These are phyloP conservation scores for Suncus etruscus DNA, from an alignment of 2,113 vertebrate genomes.

Conservation along the genomic window DNA sequence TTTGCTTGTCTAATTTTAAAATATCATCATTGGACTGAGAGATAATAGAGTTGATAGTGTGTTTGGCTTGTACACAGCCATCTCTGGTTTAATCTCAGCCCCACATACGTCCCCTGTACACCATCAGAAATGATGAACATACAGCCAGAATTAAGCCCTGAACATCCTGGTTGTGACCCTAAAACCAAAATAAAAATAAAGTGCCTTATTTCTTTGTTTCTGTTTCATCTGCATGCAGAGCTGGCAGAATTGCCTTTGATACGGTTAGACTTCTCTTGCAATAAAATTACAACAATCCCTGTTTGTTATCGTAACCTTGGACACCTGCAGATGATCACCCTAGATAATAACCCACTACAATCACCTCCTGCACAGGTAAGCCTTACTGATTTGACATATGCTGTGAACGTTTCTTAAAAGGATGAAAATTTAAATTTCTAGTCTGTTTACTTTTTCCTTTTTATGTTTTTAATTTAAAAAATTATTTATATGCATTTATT, in stretches of 20 bases:
- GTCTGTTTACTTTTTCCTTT: not conserved
- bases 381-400: not conserved
- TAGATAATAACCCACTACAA: constrained; percentile 98
- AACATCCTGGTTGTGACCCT: too few species aligned
- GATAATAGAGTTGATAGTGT: too few species aligned
- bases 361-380: constrained; percentile 97
- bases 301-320: constrained; percentile 95
- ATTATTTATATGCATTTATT: constrained; percentile 57
- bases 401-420: constrained; percentile 8
- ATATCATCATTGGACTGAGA: constrained; percentile 3
- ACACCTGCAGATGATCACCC: constrained; percentile 94
- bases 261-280: constrained; percentile 98
- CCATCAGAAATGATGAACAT: too few species aligned
- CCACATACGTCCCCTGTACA: too few species aligned
- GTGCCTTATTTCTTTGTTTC: constrained; percentile 49
- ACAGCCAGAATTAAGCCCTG: too few species aligned
- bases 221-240: constrained; percentile 86
- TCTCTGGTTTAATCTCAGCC: too few species aligned
- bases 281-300: constrained; percentile 96
- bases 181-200: not conserved
- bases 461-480: not conserved
- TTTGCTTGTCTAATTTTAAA: not conserved
- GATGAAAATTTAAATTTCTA: constrained; percentile 48
- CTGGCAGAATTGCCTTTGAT: constrained; percentile 96
- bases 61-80: too few species aligned